phyloP scores from a whole-genome alignment of 2,113 vertebrate species.

The Scomber colias region DNA sequence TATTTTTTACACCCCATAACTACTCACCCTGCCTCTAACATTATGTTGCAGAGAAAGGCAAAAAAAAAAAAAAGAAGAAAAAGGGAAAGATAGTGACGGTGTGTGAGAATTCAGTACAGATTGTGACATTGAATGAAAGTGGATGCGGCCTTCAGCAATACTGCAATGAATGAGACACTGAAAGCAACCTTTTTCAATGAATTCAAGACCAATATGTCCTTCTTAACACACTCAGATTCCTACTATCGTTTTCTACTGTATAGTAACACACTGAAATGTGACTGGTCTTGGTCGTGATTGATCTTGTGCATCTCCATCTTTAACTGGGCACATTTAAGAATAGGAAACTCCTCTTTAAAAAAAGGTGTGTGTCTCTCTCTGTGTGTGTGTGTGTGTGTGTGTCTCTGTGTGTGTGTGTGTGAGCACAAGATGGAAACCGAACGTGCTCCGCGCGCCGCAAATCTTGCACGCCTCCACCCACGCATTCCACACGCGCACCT shows the following conservation, averaged over 20 bases:
- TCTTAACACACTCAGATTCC: background rate
- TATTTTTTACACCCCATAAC: conserved; percentile 43
- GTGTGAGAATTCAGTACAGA: background rate
- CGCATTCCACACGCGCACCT: conserved; percentile 38
- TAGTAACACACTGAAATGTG: background rate
- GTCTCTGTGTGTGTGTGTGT: no score
- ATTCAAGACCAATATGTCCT: background rate
- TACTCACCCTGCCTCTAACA: background rate
- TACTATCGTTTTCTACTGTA: background rate
- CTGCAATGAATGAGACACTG: background rate
- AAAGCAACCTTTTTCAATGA: conserved; percentile 11
- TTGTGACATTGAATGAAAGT: background rate
- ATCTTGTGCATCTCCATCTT: background rate
- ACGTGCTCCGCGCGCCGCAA: no score
- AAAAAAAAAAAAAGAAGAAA: background rate
- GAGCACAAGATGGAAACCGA: background rate
- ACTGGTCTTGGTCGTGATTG: background rate
- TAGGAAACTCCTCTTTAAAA: background rate
- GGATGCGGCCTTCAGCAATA: no score
- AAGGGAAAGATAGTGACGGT: background rate
- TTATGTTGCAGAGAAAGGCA: background rate
- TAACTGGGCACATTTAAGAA: background rate
- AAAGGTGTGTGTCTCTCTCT: background rate
- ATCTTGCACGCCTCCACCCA: background rate
- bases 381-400: no score